These are phyloP conservation scores for Cassiopea xamachana DNA, from an alignment of 30 jellyfish, hydroid and myxozoan genomes.

Conservation along the genomic window DNA sequence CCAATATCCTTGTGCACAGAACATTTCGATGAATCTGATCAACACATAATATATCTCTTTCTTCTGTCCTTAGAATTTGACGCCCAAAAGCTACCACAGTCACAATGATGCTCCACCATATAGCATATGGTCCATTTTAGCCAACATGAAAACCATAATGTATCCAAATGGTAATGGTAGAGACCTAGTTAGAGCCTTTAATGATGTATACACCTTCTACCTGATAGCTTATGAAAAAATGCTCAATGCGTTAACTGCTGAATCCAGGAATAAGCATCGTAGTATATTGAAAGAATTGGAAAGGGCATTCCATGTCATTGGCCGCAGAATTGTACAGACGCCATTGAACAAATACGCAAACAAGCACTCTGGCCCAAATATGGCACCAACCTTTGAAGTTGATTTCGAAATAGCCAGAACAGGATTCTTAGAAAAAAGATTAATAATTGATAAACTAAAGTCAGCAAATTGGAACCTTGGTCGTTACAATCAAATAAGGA, in stretches of 20 bases:
- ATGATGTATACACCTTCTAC: slow-evolving; percentile 30
- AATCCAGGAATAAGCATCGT: neutral
- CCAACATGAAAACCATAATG: slow-evolving; percentile 6
- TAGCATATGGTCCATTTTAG: slow-evolving; percentile 46
- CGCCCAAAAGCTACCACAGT: too few relatives aligned
- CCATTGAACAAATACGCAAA: slow-evolving; percentile 16
- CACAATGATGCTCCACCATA: neutral
- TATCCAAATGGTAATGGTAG: slow-evolving; percentile 41
- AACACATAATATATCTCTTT: too few relatives aligned
- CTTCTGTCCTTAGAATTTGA: too few relatives aligned
- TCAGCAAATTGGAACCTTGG: slow-evolving; percentile 8
- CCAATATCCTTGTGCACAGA: too few relatives aligned
- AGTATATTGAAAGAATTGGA: neutral
- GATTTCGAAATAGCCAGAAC: neutral
- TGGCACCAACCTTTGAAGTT: slow-evolving; percentile 53
- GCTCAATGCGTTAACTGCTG: neutral
- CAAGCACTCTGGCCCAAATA: slow-evolving; percentile 47
- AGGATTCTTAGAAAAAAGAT: neutral
- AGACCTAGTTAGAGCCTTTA: slow-evolving; percentile 20
- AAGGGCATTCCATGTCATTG: neutral
- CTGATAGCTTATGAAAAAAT: slow-evolving; percentile 10
- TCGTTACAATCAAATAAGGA: neutral
- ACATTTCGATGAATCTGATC: too few relatives aligned
- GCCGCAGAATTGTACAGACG: slow-evolving; percentile 21
- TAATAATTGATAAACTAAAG: neutral